A percentile compares a stretch with the other conserved stretches of the same genome.
Conservation (phyloP, 2,113 vertebrate species). For the Notechis scutatus region DNA sequence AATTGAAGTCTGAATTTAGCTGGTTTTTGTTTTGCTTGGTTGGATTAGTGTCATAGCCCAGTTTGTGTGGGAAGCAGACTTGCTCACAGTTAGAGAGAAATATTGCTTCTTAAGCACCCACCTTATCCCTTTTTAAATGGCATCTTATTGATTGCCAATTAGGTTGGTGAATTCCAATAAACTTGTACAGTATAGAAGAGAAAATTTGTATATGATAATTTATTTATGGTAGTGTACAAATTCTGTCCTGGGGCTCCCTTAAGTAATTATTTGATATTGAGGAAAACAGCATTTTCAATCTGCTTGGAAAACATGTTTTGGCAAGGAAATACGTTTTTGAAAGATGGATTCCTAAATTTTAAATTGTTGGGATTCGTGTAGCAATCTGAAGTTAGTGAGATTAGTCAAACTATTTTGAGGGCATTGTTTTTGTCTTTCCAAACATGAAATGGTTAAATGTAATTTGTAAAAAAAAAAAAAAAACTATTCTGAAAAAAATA, state of each 20-base stretch:
- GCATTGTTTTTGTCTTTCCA: not conserved
- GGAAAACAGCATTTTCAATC: not conserved
- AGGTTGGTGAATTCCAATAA: not conserved
- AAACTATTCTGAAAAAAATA: not conserved
- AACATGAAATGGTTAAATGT: rapidly evolving
- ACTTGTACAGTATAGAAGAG: not conserved
- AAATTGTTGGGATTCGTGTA: not conserved
- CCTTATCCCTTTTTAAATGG: not conserved
- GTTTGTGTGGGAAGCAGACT: slow-evolving; percentile 60
- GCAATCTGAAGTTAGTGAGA: not conserved
- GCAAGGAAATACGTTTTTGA: not conserved
- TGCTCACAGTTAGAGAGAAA: slow-evolving; percentile 58
- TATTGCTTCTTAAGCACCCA: slow-evolving; percentile 51
- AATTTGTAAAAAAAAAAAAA: not conserved
- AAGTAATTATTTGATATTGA: not conserved
- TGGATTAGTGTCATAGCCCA: slow-evolving; percentile 67
- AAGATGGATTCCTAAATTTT: not conserved
- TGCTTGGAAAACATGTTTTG: not conserved
- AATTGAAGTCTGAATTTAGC: slow-evolving; percentile 58
- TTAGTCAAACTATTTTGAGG: not conserved
- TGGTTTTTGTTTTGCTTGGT: slow-evolving; percentile 67
- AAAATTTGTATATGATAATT: not conserved
- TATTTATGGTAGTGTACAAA: not conserved
- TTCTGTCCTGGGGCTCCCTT: not conserved
- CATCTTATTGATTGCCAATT: not conserved